A percentile compares a stretch with the other conserved stretches of the same genome.
Evolutionary conservation across 2,888 invertebrate genomes (phyloP).

Genomic region (Tetranychus truncatus): DNA sequence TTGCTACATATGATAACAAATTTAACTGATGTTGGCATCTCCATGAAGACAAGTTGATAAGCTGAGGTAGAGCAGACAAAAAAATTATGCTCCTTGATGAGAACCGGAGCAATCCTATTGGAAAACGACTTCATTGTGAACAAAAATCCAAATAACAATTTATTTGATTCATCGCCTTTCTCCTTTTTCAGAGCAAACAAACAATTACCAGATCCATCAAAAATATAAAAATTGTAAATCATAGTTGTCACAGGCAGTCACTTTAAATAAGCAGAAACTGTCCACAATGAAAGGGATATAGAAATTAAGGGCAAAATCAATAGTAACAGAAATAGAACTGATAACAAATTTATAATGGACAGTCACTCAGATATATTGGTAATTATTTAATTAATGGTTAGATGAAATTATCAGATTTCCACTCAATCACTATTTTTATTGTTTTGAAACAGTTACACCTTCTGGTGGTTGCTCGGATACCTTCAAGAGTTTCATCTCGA

Average conservation of each 20-base stretch:
- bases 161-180: conserved; percentile 11
- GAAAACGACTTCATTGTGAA: conserved; percentile 21
- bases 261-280: neutral
- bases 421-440: no score
- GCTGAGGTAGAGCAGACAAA: conserved; percentile 16
- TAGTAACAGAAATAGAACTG: neutral
- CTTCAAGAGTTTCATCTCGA: no score
- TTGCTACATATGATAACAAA: conserved; percentile 17
- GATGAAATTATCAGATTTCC: no score
- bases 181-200: conserved; percentile 17
- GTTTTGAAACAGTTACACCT: no score
- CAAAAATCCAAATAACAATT: conserved; percentile 21
- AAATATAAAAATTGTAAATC: conserved; percentile 21
- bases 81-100: conserved; percentile 20
- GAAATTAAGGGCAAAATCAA: neutral
- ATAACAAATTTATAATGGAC: no score
- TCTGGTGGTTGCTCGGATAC: no score
- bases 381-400: no score
- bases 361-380: no score
- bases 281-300: neutral
- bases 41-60: conserved; percentile 20
- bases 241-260: neutral
- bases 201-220: conserved; percentile 19
- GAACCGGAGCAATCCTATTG: conserved; percentile 15
- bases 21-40: conserved; percentile 21